Evolutionary conservation across 2,888 invertebrate species (phyloP), one percentile per base, ranked within the genome.

Genomic region (Agonopterix heracliana): DNA sequence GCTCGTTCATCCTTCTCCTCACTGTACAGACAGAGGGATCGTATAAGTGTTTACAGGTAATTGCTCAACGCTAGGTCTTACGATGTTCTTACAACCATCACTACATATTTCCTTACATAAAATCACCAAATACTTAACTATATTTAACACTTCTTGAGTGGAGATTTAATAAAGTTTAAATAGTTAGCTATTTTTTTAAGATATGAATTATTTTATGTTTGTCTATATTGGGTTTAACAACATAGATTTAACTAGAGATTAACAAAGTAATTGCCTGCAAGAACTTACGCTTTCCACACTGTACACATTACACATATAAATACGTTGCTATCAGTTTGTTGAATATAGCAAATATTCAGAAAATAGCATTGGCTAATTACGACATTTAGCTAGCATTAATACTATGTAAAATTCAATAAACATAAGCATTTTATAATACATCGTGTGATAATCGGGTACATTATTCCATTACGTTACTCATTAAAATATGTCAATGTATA

Each of bases 341-440:
- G 80, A 84, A 78, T 78, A 81, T 74, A 74, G 82, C 80, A 82
- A 78, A 79, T 80, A 81, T 83, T 83, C 80, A 79, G 79, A 85
- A 85, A 84, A 85, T 86, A 87, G 86, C 86, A 86, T 87, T 83
- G 80, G 83, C 86, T 86, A 85, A 83, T 81, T 26, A 79, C 71
- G 79, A 82, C 76, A 84, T 81, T 85, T 77, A 84, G 85, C 85
- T 88, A 88, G 84, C 81, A 78, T 74, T 80, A 70, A 78, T 74
- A 70, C 82, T 84, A 82, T 70, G 66, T 72, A 75, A 74, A 77
- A 76, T 79, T 80, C 70, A 75, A 74, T 78, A 77, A 78, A 74
- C 76, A 69, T 77, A 79, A 74, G 67, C 66, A 63, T 60, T 77
- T 71, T 83, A 82, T 81, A 79, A 79, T 85, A 81, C 81, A 81